A percentile compares a stretch with the other conserved stretches of the same genome.
These are phyloP conservation scores for Hyles lineata DNA, from an alignment of 2,888 invertebrate species.

Conservation along the genomic window DNA sequence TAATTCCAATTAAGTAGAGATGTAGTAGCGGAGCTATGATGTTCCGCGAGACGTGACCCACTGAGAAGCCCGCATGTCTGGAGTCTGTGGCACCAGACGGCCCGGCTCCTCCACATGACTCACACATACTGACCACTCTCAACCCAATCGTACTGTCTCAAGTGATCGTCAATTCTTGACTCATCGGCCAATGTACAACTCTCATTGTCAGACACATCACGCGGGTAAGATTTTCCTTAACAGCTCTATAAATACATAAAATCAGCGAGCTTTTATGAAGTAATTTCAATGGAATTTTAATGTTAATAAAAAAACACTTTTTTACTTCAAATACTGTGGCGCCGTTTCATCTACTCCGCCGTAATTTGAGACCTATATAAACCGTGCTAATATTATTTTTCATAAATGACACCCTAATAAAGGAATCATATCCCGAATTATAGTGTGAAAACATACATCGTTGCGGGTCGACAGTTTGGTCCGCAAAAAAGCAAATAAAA, in stretches of 20 bases:
- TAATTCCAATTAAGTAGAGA: neutral
- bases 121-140: slow-evolving; percentile 65
- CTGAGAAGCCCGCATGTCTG: slow-evolving; percentile 68
- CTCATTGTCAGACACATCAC: neutral
- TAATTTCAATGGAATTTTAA: neutral
- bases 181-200: slow-evolving; percentile 38
- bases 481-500: slow-evolving; percentile 60
- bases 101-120: slow-evolving; percentile 61
- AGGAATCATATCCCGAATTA: slow-evolving; percentile 69
- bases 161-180: slow-evolving; percentile 46
- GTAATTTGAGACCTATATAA: slow-evolving; percentile 31
- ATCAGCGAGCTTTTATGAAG: neutral
- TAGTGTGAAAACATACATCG: slow-evolving; percentile 82
- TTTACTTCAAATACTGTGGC: neutral
- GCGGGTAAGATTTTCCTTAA: no score
- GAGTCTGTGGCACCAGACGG: slow-evolving; percentile 67
- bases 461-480: slow-evolving; percentile 63
- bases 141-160: slow-evolving; percentile 58
- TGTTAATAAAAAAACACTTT: neutral
- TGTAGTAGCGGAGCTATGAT: neutral
- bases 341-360: slow-evolving; percentile 13
- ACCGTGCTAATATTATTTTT: slow-evolving; percentile 49
- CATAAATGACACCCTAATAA: slow-evolving; percentile 55
- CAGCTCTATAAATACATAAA: no score
- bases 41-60: slow-evolving; percentile 61